Base-by-base conservation (phyloP, 2,888 invertebrate genomes). In the Lagria hirta region DNA sequence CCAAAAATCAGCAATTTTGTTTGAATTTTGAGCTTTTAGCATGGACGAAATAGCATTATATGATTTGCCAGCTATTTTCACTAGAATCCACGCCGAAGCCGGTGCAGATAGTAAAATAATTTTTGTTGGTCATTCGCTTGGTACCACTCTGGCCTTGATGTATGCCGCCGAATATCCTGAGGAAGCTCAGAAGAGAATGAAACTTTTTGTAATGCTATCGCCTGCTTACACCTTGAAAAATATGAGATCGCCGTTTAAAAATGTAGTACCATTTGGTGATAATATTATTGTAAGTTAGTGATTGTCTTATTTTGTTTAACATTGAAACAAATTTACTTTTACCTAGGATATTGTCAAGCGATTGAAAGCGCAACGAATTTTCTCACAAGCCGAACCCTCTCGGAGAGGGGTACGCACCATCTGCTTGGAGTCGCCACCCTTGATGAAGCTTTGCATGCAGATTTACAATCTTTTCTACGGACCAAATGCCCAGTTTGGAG, bases 101-200 rank as follows among this genome's bases (percentile, higher is more conserved):
- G 57, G 54, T 6, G 37, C 51, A 14, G 58, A 53, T 3, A 62
- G 57, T 20, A 54, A 67, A 48, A 61, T 85, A 13, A 79, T 81
- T 55, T 94, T 91, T 64, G 74, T 92, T 24, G 95, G 94, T 0
- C 92, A 94, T 69, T 93, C 91, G 0, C 87, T 94, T 79, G 94
- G 93, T 2, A 86, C 88, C 1, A 83, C 88, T 0, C 74, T 81
- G 41, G 77, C 83, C 47, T 82, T 84, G 57, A 84, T 83, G 16
- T 75, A 86, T 66, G 77, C 84, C 28, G 81, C 84, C 1, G 78
- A 80, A 16, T 75, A 78, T 58, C 82, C 84, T 0, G 77, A 83
- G 44, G 83, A 86, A 57, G 83, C 87, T 45, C 76, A 79, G 27
- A 76, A 81, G 33, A 73, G 86, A 14, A 73, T 78, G 45, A 80